phyloP scores from a whole-genome alignment of 2,888 invertebrate species.

The Drosophila sordidula region DNA sequence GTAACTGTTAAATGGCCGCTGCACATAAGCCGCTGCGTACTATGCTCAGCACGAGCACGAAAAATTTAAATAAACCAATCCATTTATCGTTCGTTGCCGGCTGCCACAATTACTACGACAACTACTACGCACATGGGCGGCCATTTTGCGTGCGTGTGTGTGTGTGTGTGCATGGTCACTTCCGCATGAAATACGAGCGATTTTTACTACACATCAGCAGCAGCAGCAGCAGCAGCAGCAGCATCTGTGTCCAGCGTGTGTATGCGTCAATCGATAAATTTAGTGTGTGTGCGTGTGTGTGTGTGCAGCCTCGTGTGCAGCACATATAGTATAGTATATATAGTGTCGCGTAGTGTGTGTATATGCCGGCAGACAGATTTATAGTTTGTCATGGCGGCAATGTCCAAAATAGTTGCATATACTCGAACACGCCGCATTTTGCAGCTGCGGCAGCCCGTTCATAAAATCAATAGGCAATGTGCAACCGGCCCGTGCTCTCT shows the following conservation, averaged over 20 bases:
- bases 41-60: conserved; percentile 11
- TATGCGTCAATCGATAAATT: conserved; percentile 79
- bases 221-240: conserved; percentile 46
- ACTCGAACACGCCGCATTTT: conserved; percentile 17
- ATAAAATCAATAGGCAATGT: conserved; percentile 74
- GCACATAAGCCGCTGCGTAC: conserved; percentile 41
- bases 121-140: conserved; percentile 62
- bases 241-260: conserved; percentile 40
- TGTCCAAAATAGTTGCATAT: conserved; percentile 71
- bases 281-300: conserved; percentile 62
- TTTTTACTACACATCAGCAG: conserved; percentile 78
- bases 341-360: conserved; percentile 15
- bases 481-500: conserved; percentile 20
- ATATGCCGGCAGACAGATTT: conserved; percentile 79
- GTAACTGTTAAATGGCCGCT: conserved; percentile 35
- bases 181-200: conserved; percentile 80
- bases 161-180: conserved; percentile 62
- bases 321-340: conserved; percentile 28
- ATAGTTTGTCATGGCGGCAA: conserved; percentile 74
- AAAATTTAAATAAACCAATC: conserved; percentile 79
- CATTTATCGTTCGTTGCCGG: conserved; percentile 74
- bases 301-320: conserved; percentile 56
- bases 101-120: conserved; percentile 60
- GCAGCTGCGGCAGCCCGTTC: conserved; percentile 61
- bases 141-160: conserved; percentile 48